These are phyloP conservation scores for Cryptocephalus moraei DNA, from an alignment of 2,888 invertebrate genomes.

Conservation along the genomic window DNA sequence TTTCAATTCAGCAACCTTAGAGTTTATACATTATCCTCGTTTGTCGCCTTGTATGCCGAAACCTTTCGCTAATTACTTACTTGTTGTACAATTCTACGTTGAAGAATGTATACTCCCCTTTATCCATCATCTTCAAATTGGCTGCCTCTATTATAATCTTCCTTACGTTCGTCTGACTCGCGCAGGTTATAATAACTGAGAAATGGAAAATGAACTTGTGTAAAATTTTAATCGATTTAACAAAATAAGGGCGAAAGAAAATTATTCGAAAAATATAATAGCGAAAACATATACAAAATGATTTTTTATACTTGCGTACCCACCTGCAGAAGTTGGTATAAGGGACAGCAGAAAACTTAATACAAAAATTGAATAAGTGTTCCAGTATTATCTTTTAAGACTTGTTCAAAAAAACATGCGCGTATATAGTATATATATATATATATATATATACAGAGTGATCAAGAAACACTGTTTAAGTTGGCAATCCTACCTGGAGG, in stretches of 20 bases:
- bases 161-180: conserved; percentile 77
- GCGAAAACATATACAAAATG: too few species aligned
- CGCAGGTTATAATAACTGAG: conserved; percentile 93
- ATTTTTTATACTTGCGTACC: too few species aligned
- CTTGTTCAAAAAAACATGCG: too few species aligned
- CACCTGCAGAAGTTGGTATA: too few species aligned
- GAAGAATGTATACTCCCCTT: conserved; percentile 96
- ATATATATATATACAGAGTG: too few species aligned
- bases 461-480: too few species aligned
- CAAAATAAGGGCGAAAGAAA: background rate
- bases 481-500: too few species aligned
- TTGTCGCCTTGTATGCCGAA: background rate
- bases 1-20: background rate
- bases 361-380: too few species aligned
- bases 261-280: too few species aligned
- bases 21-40: background rate
- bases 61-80: conserved; percentile 47
- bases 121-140: conserved; percentile 88
- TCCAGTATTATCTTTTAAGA: too few species aligned
- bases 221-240: background rate
- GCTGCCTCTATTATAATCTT: conserved; percentile 91
- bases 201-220: conserved; percentile 28
- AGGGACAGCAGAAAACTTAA: too few species aligned
- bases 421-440: too few species aligned
- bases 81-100: conserved; percentile 94